Base-by-base conservation (phyloP, 2,888 invertebrate species). In the Neoitamus cyanurus region DNA sequence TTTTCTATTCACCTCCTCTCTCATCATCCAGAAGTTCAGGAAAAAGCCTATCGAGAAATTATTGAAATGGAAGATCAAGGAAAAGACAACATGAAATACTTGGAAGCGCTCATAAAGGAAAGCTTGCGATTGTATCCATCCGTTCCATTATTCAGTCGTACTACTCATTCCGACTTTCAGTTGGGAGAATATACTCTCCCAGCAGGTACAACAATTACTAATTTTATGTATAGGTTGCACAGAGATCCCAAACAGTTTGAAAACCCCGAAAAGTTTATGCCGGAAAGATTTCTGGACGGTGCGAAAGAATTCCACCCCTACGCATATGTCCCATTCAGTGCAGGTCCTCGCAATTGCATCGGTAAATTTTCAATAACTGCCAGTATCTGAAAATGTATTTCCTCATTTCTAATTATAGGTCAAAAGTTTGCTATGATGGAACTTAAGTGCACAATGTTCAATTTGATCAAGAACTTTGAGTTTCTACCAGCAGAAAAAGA, bases 101-200 rank as follows among this genome's bases (percentile, higher is more conserved):
- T 94, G 84, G 93, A 94, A 87, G 91, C 93, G 68, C 92, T 93
- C 0, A 92, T 93, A 36, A 94, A 93, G 87, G 94, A 94, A 89
- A 90, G 92, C 0, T 87, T 93, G n/a, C 90, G 94, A 80, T 87
- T 93, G 11, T 93, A 92, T 89, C 92, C 94, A 0, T 91, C 93
- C 11, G 93, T 92, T 15, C 93, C 94, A 1, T 88, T 91, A 48
- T 91, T 92, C 85, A 91, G 92, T 28, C 90, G 93, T 83, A 87
- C 87, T 20, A 86, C 93, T 2, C 88, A 88, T 0, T 91, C 92
- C 85, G 93, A 93, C 86, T 88, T 92, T 3, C 86, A 89, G 85
- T 88, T 93, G 85, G 91, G 92, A 89, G 87, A 89, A 7, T 2
- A 88, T 1, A 87, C 86, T 0, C 88, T 93, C 31, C 93, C 93